Evolutionary conservation across 2,113 vertebrate species (phyloP).

Genomic region (Monopterus albus): DNA sequence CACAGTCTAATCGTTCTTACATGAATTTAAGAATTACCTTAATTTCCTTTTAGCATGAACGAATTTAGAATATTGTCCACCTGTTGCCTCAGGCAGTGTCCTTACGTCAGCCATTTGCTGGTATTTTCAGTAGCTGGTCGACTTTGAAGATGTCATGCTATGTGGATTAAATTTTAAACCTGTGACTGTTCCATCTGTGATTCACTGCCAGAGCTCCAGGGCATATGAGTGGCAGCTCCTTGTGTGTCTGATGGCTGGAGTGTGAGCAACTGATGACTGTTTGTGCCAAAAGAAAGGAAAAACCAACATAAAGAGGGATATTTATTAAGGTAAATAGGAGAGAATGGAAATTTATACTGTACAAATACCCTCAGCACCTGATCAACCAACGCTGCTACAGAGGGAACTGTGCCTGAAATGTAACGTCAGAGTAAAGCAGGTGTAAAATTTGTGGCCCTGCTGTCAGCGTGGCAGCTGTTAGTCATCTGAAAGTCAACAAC

Average conservation of each 20-base stretch:
- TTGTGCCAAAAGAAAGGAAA: too few relatives aligned
- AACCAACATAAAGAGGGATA: too few relatives aligned
- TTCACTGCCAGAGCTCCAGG: constrained; percentile 36
- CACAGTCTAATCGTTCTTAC: constrained; percentile 13
- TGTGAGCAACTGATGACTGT: background rate
- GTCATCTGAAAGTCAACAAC: too few relatives aligned
- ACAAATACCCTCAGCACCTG: too few relatives aligned
- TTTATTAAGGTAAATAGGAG: too few relatives aligned
- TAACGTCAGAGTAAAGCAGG: too few relatives aligned
- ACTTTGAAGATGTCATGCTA: constrained; percentile 50
- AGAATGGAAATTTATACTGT: too few relatives aligned
- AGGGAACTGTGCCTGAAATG: too few relatives aligned
- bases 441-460: too few relatives aligned
- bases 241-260: background rate
- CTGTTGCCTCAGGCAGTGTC: constrained; percentile 19
- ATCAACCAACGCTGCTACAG: too few relatives aligned
- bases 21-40: constrained; percentile 24
- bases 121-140: constrained; percentile 1
- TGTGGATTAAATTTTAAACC: constrained; percentile 51
- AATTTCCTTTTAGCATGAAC: constrained; percentile 21
- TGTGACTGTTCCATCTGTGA: constrained; percentile 42
- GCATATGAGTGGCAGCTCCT: constrained; percentile 4
- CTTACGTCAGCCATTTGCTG: background rate
- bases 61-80: constrained; percentile 33
- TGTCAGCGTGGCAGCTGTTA: too few relatives aligned